A percentile compares a stretch with the other conserved stretches of the same genome.
Evolutionary conservation across 1,140 invertebrate species (phyloP).

Genomic region (Eumaeus atala): DNA sequence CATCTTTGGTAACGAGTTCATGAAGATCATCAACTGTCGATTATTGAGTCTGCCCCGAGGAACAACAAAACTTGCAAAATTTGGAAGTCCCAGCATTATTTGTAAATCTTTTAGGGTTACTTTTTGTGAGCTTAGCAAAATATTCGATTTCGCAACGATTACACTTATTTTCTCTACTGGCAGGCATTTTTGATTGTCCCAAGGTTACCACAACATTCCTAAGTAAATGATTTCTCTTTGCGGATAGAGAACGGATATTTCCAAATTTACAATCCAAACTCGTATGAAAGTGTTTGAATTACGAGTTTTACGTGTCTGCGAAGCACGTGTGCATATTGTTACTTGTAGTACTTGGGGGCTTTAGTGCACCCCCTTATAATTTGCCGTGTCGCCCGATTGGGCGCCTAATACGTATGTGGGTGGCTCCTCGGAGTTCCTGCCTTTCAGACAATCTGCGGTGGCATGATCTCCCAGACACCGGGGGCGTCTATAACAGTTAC

Average conservation of each 20-base stretch:
- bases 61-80: constrained; percentile 74
- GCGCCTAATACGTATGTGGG: no score
- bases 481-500: no score
- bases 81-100: constrained; percentile 31
- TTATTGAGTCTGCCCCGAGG: constrained; percentile 54
- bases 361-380: no score
- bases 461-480: no score
- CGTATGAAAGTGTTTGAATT: not conserved
- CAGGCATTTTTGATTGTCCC: constrained; percentile 13
- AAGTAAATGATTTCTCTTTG: constrained; percentile 28
- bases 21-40: constrained; percentile 5
- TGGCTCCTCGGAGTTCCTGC: no score
- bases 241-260: constrained; percentile 22
- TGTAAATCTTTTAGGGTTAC: constrained; percentile 29
- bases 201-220: constrained; percentile 36
- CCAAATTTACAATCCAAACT: constrained; percentile 26
- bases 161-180: constrained; percentile 12
- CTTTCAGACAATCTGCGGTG: no score
- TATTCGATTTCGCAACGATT: constrained; percentile 1
- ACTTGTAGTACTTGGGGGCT: no score
- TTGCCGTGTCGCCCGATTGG: no score
- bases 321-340: no score
- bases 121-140: constrained; percentile 7
- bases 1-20: constrained; percentile 7
- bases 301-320: no score